Base-by-base conservation (phyloP, 2,888 invertebrate species). In the Lacanobia oleracea region DNA sequence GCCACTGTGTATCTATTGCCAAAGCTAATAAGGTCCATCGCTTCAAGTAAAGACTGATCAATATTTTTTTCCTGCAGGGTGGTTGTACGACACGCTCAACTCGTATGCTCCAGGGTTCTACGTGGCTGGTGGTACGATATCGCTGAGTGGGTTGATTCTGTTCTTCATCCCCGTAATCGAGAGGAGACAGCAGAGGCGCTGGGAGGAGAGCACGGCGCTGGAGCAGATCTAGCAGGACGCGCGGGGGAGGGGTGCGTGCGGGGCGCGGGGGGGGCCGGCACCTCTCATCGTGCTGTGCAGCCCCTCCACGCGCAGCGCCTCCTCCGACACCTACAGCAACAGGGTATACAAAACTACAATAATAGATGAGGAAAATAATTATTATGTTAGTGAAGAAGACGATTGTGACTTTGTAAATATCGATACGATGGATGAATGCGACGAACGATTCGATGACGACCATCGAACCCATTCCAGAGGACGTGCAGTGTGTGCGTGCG, bases 41-140 rank as follows among this genome's bases (percentile, higher is more conserved):
- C 23, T 60, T 40, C 33, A 7, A 63, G 5, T 43, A 23, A 33
- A 48, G 21, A 18, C 21, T 57, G 18, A 45, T 60, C 57, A 23
- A 21, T n/a, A 10, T 70, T 60, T 75, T 63, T 14, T 9, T 14
- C 51, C 96, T 95, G 73, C 94, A 98, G 99, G 99, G 72, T 97
- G 97, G 96, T 94, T 99, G 70, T 98, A 97, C 89, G 99, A 99
- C 90, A 93, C 96, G 18, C 96, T 97, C 9, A 86, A 96, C 3
- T 98, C 98, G 21, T 99, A 99, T 95, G 97, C 98, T 87, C 98
- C 98, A 21, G 98, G 98, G 0, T 99, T 99, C 94, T 97, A 97
- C 86, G 96, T 99, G 75, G 98, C 99, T 27, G 99, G 99, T 8
- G 94, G 97, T 0, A 97, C 98, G 90, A 98, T 99, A 73, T 97